Percentiles rank a stretch among this genome's conserved stretches.
Conservation (phyloP, 1,140 invertebrate species). For the Drosophila orena region DNA sequence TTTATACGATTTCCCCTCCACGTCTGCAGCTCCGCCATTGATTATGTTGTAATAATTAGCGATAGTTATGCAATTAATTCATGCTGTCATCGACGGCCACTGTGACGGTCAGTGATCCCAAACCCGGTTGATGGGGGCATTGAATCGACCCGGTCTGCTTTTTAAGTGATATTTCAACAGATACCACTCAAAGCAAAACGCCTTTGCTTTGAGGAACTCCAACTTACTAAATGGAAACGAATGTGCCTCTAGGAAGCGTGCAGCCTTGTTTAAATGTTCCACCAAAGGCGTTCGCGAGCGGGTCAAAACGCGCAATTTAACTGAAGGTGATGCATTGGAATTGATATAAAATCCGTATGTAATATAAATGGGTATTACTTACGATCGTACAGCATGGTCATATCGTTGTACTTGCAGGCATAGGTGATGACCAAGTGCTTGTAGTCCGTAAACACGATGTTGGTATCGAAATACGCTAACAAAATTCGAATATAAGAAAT, state of each 20-base stretch:
- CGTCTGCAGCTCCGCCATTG: slow-evolving; percentile 14
- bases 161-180: slow-evolving; percentile 27
- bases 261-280: not conserved
- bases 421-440: slow-evolving; percentile 24
- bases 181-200: slow-evolving; percentile 68
- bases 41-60: slow-evolving; percentile 48
- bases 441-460: slow-evolving; percentile 51
- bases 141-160: slow-evolving; percentile 8
- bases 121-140: slow-evolving; percentile 31
- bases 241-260: not conserved
- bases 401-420: slow-evolving; percentile 11
- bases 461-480: slow-evolving; percentile 37
- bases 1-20: slow-evolving; percentile 68
- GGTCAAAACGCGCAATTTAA: slow-evolving; percentile 48
- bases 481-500: too few species aligned
- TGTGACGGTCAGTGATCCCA: slow-evolving; percentile 9
- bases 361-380: too few species aligned
- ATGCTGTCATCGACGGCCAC: slow-evolving; percentile 4
- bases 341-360: too few species aligned
- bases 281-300: slow-evolving; percentile 37
- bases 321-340: not conserved
- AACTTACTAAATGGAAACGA: slow-evolving; percentile 20
- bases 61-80: slow-evolving; percentile 55
- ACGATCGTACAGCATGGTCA: not conserved
- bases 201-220: slow-evolving; percentile 12